Percentiles rank a stretch among this genome's conserved stretches.
phyloP scores from a whole-genome alignment of 1,140 invertebrate species.

The Leptinotarsa undecemlineata region DNA sequence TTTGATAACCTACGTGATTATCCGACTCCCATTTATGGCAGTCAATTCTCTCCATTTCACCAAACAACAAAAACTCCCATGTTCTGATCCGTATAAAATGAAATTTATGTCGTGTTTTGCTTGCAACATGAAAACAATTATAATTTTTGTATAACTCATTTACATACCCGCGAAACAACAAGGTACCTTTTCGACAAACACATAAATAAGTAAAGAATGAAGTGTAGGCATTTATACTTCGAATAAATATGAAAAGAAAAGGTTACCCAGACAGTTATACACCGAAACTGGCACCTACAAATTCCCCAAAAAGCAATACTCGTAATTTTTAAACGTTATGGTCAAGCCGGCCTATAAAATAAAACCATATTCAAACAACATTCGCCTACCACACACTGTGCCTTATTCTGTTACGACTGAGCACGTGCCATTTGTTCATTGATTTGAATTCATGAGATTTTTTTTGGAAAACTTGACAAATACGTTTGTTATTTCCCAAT shows the following conservation, averaged over 20 bases:
- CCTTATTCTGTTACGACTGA: slow-evolving; percentile 21
- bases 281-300: slow-evolving; percentile 23
- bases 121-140: slow-evolving; percentile 5
- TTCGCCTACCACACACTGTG: slow-evolving; percentile 23
- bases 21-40: no score
- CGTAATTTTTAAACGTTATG: slow-evolving; percentile 27
- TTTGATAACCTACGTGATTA: no score
- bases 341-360: slow-evolving; percentile 20
- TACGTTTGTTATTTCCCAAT: no score
- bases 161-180: background rate
- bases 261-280: slow-evolving; percentile 16
- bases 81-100: no score
- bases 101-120: no score
- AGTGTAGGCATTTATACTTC: slow-evolving; percentile 26
- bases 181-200: background rate
- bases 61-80: no score
- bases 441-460: no score
- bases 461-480: no score
- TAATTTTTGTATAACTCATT: slow-evolving; percentile 2
- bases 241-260: slow-evolving; percentile 28
- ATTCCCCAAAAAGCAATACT: slow-evolving; percentile 30
- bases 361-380: slow-evolving; percentile 24
- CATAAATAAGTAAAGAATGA: slow-evolving; percentile 20
- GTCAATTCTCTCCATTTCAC: no score
- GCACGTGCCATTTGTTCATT: background rate